Evolutionary conservation across 2,113 vertebrate species (phyloP), one percentile per base, ranked within the genome.

Genomic region (Dasyprocta punctata): DNA sequence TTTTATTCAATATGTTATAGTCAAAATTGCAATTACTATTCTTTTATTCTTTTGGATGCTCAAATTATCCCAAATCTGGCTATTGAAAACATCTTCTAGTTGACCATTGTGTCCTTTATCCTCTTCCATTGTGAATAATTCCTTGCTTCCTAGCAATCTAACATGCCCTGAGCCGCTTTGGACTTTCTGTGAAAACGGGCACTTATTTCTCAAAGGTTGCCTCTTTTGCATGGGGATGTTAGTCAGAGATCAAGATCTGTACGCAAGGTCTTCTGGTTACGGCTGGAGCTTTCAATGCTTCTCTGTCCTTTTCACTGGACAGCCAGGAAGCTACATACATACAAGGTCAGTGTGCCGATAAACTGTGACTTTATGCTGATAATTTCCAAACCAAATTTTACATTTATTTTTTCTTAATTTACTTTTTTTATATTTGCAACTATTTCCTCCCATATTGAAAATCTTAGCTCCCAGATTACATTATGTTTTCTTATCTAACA

Each of bases 351-450:
- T 58, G 24, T 17, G 22, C 14, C 14, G 14, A 11, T 49, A 61
- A 10, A 85, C 38, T 54, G 78, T 87, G 26, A 61, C 44, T 54
- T 54, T 41, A 63, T 69, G n/a, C 44, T 90, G 20, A 54, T 60
- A 65, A 65, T 85, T 80, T 90, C 8, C 60, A 96, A 49, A 30
- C 73, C 84, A 95, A 77, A 85, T 86, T 88, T 75, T 95, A 89
- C 38, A 75, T 84, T 56, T 54, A 11, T 58, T 90, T 84, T 92
- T 73, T 65, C 60, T 91, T 86, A 75, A 8, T 77, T 77, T 58
- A 19, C 22, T 52, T 86, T 92, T 83, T 80, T 78, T 44, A 44
- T 24, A 75, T 58, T 81, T 75, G 28, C 47, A 63, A 91, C 8
- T 81, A 26, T 95, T 93, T 92, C 71, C 36, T 61, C 13, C 86